Evolutionary conservation across 1,140 invertebrate genomes (phyloP).

Genomic region (Armadillidium nasatum): DNA sequence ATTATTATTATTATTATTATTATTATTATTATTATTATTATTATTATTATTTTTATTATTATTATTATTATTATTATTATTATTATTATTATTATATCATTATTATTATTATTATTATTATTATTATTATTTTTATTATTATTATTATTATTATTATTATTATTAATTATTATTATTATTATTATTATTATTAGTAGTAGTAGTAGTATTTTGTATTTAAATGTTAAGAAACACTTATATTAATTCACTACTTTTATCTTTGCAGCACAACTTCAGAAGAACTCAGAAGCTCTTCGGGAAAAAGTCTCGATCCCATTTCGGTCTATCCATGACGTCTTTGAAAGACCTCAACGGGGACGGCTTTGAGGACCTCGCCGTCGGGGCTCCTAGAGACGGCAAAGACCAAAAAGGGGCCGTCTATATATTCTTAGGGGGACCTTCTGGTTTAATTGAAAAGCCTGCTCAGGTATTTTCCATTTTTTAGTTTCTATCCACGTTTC

Average conservation of each 20-base stretch:
- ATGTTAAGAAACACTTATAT: neutral
- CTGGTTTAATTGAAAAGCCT: conserved; percentile 18
- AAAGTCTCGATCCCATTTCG: conserved; percentile 58
- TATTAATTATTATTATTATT: too few relatives aligned
- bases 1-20: too few relatives aligned
- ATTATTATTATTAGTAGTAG: too few relatives aligned
- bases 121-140: too few relatives aligned
- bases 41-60: too few relatives aligned
- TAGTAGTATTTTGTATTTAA: too few relatives aligned
- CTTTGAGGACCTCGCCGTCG: conserved; percentile 82
- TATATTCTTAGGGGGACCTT: conserved; percentile 68
- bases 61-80: too few relatives aligned
- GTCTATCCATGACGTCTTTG: conserved; percentile 73
- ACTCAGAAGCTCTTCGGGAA: conserved; percentile 18
- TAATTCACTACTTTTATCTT: neutral
- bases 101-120: too few relatives aligned
- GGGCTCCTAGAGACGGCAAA: conserved; percentile 73
- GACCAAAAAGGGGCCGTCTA: neutral
- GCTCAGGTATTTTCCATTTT: conserved; percentile 30
- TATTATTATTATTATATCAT: too few relatives aligned
- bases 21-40: too few relatives aligned
- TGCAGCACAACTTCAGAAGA: conserved; percentile 37
- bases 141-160: too few relatives aligned
- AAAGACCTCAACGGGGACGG: conserved; percentile 89
- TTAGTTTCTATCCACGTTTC: too few relatives aligned